Conservation (phyloP, 1,140 invertebrate genomes). For the Pantala flavescens region DNA sequence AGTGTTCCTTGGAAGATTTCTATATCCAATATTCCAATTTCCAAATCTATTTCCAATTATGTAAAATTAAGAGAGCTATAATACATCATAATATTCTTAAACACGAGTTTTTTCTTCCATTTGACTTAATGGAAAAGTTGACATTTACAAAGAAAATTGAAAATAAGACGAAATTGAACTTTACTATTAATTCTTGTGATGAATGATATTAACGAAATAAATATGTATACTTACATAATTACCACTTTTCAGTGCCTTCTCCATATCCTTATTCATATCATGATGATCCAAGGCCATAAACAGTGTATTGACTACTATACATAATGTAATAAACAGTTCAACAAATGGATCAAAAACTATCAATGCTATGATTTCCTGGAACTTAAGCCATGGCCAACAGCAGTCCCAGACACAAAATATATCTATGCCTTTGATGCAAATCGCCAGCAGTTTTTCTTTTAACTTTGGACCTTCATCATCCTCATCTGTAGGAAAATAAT, state of each 20-base stretch:
- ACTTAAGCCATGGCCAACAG: conserved; percentile 79
- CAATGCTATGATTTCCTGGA: conserved; percentile 80
- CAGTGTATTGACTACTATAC: conserved; percentile 94
- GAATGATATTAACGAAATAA: background rate
- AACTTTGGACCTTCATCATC: conserved; percentile 80
- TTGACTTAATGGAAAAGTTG: too few relatives aligned
- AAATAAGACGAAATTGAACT: too few relatives aligned
- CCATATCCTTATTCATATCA: conserved; percentile 81
- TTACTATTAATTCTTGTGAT: background rate
- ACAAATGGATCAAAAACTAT: conserved; percentile 97
- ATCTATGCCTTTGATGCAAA: conserved; percentile 69
- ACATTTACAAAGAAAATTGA: too few relatives aligned
- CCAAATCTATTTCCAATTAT: too few relatives aligned
- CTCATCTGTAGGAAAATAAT: conserved; percentile 87
- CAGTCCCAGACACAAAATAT: conserved; percentile 96
- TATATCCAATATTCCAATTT: too few relatives aligned
- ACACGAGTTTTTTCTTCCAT: too few relatives aligned
- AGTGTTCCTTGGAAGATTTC: too few relatives aligned
- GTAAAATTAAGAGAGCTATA: too few relatives aligned
- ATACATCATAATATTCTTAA: too few relatives aligned
- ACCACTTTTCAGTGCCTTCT: conserved; percentile 72
- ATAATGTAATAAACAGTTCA: conserved; percentile 94
- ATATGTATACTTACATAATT: conserved; percentile 74
- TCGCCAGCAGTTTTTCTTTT: conserved; percentile 70
- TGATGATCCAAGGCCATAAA: conserved; percentile 98